These are phyloP conservation scores for Emmelina monodactyla DNA, from an alignment of 2,888 invertebrate species.

Conservation along the genomic window DNA sequence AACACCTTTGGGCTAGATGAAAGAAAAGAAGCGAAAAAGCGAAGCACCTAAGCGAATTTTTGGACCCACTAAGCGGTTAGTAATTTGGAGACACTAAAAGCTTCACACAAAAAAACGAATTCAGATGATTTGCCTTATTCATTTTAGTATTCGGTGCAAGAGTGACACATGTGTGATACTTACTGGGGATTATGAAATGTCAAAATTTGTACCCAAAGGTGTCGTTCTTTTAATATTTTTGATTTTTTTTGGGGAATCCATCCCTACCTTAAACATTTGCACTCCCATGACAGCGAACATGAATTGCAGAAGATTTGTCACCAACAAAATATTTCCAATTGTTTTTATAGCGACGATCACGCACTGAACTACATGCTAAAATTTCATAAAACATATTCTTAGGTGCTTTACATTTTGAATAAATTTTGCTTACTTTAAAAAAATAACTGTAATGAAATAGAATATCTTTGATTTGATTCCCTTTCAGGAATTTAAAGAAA, in stretches of 20 bases:
- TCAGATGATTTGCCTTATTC: slow-evolving; percentile 29
- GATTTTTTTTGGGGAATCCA: slow-evolving; percentile 15
- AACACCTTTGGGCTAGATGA: slow-evolving; percentile 58
- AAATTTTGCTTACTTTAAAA: neutral
- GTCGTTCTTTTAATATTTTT: slow-evolving; percentile 27
- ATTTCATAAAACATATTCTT: slow-evolving; percentile 24
- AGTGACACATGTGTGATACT: slow-evolving; percentile 26
- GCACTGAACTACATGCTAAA: slow-evolving; percentile 99
- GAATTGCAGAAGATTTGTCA: slow-evolving; percentile 99
- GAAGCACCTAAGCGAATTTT: slow-evolving; percentile 43
- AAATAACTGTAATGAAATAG: neutral
- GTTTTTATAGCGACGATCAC: slow-evolving; percentile 99
- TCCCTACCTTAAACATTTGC: slow-evolving; percentile 98
- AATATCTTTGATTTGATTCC: too few species aligned
- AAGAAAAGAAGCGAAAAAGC: slow-evolving; percentile 19
- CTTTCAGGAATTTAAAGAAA: too few species aligned
- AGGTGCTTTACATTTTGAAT: slow-evolving; percentile 9
- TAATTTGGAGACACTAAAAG: slow-evolving; percentile 30
- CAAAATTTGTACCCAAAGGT: slow-evolving; percentile 59
- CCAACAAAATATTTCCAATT: slow-evolving; percentile 99
- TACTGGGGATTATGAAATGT: slow-evolving; percentile 24
- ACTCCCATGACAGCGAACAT: slow-evolving; percentile 99
- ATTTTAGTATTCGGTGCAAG: too few species aligned
- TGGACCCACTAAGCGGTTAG: slow-evolving; percentile 54
- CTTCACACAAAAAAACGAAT: slow-evolving; percentile 44